phyloP scores from a whole-genome alignment of 1,140 invertebrate genomes.

The Cephus cinctus region DNA sequence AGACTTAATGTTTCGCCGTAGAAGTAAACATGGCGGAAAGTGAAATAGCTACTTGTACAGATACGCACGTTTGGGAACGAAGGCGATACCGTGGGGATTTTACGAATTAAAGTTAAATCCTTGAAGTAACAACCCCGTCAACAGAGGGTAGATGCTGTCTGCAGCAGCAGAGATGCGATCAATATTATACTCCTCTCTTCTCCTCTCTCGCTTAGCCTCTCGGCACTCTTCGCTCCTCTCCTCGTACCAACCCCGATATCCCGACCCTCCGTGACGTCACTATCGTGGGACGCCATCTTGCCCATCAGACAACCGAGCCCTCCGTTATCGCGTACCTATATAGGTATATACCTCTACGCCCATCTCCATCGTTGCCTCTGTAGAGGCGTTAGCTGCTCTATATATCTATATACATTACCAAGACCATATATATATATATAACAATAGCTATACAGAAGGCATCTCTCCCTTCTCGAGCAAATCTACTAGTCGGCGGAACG shows the following conservation, averaged over 20 bases:
- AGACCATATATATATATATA: constrained; percentile 13
- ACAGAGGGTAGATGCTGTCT: constrained; percentile 55
- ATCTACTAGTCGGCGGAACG: constrained; percentile 18
- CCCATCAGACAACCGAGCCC: constrained; percentile 54
- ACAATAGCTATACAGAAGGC: background rate
- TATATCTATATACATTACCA: too few species aligned
- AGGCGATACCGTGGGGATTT: too few species aligned
- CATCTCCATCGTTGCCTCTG: too few species aligned
- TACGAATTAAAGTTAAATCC: constrained; percentile 51
- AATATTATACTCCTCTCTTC: constrained; percentile 48
- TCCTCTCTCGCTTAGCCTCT: background rate
- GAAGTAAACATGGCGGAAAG: too few species aligned
- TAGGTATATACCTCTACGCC: background rate
- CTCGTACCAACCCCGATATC: constrained; percentile 6
- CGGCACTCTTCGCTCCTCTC: background rate
- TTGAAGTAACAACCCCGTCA: constrained; percentile 52
- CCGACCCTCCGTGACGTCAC: constrained; percentile 50
- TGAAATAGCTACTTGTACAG: too few species aligned
- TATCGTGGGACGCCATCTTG: constrained; percentile 57
- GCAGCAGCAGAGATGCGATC: constrained; percentile 54
- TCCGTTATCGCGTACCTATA: constrained; percentile 41
- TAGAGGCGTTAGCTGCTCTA: too few species aligned
- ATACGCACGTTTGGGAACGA: too few species aligned
- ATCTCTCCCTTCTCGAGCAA: constrained; percentile 5
- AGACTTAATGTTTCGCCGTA: too few species aligned